These are phyloP conservation scores for Tetragonula carbonaria DNA, from an alignment of 2,888 invertebrate species.

Conservation along the genomic window DNA sequence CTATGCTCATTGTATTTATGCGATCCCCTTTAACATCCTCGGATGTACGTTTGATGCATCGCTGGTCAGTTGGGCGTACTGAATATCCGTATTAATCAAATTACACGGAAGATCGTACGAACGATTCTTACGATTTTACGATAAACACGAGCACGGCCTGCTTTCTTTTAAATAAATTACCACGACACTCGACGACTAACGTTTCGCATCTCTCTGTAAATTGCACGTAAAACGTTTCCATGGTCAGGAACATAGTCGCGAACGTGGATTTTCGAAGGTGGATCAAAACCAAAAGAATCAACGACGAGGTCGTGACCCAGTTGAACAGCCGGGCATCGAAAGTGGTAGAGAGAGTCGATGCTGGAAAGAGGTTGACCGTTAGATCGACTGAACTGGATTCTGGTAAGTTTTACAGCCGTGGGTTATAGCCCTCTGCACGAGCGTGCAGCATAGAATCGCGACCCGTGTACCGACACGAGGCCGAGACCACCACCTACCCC, in stretches of 20 bases:
- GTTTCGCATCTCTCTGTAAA: no score
- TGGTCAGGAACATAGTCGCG: neutral
- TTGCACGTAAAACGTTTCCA: no score
- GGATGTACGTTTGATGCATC: neutral
- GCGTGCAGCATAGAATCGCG: conserved; percentile 45
- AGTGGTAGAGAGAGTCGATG: conserved; percentile 54
- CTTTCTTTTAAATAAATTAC: neutral
- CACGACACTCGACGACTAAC: no score
- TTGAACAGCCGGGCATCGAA: conserved; percentile 52
- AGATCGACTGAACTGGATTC: conserved; percentile 72
- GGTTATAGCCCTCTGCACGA: conserved; percentile 66
- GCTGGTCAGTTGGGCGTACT: no score
- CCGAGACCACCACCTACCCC: conserved; percentile 54
- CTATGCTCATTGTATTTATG: conserved; percentile 28
- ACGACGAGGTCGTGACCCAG: conserved; percentile 67
- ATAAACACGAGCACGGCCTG: no score
- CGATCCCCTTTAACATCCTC: conserved; percentile 20
- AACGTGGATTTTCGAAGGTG: conserved; percentile 21
- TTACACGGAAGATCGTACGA: neutral
- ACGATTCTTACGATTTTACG: no score
- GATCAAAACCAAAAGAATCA: conserved; percentile 56
- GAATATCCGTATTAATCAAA: neutral
- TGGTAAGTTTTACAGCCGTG: conserved; percentile 73
- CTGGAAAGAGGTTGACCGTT: conserved; percentile 43
- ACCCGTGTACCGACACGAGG: conserved; percentile 54